A percentile compares a stretch with the other conserved stretches of the same genome.
phyloP scores from a whole-genome alignment of 2,888 invertebrate genomes.

The Drosophila kanekoi region DNA sequence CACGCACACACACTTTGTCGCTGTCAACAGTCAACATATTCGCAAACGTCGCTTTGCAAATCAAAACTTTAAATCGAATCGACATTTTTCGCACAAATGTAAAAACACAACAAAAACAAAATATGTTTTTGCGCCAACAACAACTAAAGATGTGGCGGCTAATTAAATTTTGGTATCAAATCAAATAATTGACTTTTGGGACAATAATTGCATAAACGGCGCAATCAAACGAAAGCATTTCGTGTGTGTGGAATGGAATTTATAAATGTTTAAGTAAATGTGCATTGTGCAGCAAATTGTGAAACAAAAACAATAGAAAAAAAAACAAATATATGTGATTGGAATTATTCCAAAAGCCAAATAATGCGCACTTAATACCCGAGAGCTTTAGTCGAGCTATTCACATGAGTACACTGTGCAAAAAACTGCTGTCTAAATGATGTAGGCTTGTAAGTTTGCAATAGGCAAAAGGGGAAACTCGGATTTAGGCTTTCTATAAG shows the following conservation, averaged over 20 bases:
- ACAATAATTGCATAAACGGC: constrained; percentile 12
- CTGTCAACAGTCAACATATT: constrained; percentile 29
- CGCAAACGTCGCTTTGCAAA: constrained; percentile 27
- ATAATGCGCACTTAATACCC: background rate
- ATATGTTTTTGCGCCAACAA: background rate
- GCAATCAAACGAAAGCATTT: constrained; percentile 1
- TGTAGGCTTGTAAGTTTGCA: no score
- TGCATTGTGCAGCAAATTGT: constrained; percentile 27
- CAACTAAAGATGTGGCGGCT: background rate
- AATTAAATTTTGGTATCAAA: constrained; percentile 12
- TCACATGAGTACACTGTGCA: constrained; percentile 3
- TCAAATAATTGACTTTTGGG: constrained; percentile 31
- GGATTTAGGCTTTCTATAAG: no score
- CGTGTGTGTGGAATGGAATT: background rate
- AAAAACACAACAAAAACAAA: no score
- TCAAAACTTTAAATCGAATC: constrained; percentile 32
- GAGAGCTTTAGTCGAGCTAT: background rate
- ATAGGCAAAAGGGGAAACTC: no score
- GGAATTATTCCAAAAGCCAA: background rate
- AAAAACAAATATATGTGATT: background rate
- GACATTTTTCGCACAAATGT: constrained; percentile 22
- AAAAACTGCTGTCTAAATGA: background rate
- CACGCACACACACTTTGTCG: constrained; percentile 9
- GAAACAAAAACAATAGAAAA: background rate
- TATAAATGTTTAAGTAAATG: constrained; percentile 4